Evolutionary conservation across 2,797 vertebrate species (phyloP).

Genomic region (Loris lydekkerianus): DNA sequence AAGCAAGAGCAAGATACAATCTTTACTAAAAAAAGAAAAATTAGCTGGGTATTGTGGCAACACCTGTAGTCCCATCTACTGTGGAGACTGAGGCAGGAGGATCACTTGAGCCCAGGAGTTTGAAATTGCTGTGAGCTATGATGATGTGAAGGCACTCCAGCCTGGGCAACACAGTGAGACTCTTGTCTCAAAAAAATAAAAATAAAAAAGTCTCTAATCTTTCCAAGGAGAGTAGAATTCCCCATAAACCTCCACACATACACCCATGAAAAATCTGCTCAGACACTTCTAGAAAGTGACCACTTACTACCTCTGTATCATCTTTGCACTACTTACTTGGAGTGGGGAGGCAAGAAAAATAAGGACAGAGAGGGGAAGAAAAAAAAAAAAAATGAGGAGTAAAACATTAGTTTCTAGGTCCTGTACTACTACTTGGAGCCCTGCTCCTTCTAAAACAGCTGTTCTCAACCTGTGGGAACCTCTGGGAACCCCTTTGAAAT

Average conservation of each 20-base stretch:
- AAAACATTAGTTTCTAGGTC: conserved; percentile 36
- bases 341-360: not conserved
- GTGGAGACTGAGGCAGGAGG: too few species aligned
- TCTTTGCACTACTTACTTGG: not conserved
- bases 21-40: too few species aligned
- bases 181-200: too few species aligned
- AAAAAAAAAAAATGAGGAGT: not conserved
- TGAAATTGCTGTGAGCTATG: too few species aligned
- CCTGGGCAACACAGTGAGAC: too few species aligned
- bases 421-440: not conserved
- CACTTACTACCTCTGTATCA: conserved; percentile 17
- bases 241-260: not conserved
- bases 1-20: too few species aligned
- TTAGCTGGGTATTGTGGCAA: too few species aligned
- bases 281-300: conserved; percentile 62
- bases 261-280: conserved; percentile 42
- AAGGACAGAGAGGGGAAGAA: not conserved
- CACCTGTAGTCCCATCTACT: too few species aligned
- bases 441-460: conserved; percentile 1
- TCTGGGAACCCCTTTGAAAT: too few species aligned
- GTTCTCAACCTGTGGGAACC: too few species aligned
- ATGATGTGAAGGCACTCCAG: too few species aligned
- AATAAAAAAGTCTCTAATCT: not conserved
- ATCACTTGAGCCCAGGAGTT: too few species aligned
- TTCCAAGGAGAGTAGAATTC: conserved; percentile 48